A percentile compares a stretch with the other conserved stretches of the same genome.
Conservation (phyloP, 2,888 invertebrate genomes). For the Spilarctia lutea region DNA sequence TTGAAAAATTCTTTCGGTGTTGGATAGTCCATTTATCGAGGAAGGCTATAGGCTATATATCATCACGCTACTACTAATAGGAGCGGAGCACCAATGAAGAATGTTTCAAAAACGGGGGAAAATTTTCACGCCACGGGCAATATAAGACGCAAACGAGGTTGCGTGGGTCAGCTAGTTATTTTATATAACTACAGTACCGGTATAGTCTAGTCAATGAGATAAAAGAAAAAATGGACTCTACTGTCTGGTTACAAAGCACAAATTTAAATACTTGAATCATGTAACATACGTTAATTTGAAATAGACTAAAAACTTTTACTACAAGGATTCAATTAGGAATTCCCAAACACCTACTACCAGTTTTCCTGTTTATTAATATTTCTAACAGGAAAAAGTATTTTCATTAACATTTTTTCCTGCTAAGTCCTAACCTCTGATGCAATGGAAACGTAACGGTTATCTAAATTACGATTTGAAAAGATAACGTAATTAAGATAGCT, state of each 20-base stretch:
- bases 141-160: too few relatives aligned
- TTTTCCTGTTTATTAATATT: neutral
- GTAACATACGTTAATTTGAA: neutral
- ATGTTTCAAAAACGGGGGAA: too few relatives aligned
- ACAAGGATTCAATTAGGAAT: neutral
- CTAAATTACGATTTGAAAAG: slow-evolving; percentile 11
- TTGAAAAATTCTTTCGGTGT: too few relatives aligned
- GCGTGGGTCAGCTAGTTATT: too few relatives aligned
- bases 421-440: neutral
- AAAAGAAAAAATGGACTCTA: neutral
- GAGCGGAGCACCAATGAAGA: too few relatives aligned
- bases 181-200: neutral
- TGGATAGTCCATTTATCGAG: too few relatives aligned
- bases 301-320: neutral
- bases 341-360: neutral
- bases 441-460: neutral
- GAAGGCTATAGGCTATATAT: too few relatives aligned
- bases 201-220: neutral
- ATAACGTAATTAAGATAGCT: slow-evolving; percentile 29
- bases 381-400: neutral
- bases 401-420: neutral
- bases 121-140: too few relatives aligned
- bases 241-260: neutral
- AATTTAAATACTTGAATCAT: neutral
- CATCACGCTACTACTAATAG: too few relatives aligned